phyloP scores from a whole-genome alignment of 2,888 invertebrate genomes.

The Theodoxus fluviatilis region DNA sequence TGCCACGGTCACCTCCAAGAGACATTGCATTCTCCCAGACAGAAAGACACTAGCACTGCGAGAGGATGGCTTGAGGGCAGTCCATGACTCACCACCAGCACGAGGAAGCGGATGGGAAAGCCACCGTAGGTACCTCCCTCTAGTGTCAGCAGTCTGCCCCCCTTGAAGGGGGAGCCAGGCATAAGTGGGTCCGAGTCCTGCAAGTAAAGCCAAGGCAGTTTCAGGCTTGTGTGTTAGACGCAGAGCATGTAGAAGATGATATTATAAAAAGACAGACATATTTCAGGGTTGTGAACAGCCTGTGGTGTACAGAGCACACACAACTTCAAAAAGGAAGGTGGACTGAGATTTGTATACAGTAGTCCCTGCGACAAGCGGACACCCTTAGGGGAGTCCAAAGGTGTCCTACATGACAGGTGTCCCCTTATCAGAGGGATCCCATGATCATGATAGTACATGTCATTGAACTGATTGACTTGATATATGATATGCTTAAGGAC shows the following conservation, averaged over 20 bases:
- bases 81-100: constrained; percentile 73
- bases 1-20: background rate
- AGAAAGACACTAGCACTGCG: background rate
- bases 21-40: background rate
- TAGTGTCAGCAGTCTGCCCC: constrained; percentile 61
- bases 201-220: too few species aligned
- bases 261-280: background rate
- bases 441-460: too few species aligned
- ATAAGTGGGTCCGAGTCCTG: constrained; percentile 67
- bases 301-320: constrained; percentile 14
- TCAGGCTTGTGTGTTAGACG: background rate
- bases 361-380: too few species aligned
- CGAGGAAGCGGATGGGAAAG: constrained; percentile 84
- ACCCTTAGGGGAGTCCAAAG: too few species aligned
- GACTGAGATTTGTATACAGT: too few species aligned
- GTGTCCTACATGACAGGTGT: too few species aligned
- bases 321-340: constrained; percentile 13
- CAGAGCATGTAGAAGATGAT: background rate
- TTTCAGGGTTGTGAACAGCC: background rate
- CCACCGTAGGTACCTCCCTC: constrained; percentile 74
- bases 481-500: too few species aligned
- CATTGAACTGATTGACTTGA: too few species aligned
- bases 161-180: constrained; percentile 63
- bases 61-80: background rate
- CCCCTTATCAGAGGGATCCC: too few species aligned